Conservation (phyloP, 2,797 vertebrate species). For the Anguilla marmorata region DNA sequence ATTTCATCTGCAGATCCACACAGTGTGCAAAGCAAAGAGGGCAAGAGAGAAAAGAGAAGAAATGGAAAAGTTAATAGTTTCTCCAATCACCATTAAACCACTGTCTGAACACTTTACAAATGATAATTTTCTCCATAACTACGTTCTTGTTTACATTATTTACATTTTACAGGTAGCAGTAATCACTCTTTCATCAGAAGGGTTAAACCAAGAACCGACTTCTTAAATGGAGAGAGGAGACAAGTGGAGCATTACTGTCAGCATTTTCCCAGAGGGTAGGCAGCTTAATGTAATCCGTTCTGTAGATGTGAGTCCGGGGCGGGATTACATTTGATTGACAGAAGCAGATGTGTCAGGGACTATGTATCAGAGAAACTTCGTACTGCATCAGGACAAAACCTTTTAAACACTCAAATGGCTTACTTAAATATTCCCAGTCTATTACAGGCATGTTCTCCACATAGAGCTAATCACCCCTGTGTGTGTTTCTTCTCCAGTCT, state of each 20-base stretch:
- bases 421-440: neutral
- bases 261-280: neutral
- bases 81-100: neutral
- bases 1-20: constrained; percentile 87
- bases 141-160: neutral
- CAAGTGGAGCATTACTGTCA: neutral
- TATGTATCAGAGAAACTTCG: neutral
- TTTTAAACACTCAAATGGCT: neutral
- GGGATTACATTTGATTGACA: neutral
- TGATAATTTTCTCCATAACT: neutral
- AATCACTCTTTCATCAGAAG: neutral
- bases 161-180: neutral
- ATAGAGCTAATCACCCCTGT: neutral
- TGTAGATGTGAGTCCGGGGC: neutral
- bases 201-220: neutral
- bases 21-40: constrained; percentile 74
- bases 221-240: neutral
- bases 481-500: neutral
- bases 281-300: neutral
- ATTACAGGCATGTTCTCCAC: neutral
- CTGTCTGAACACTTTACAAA: neutral
- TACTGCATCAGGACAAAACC: neutral
- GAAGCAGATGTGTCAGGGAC: neutral
- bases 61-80: constrained; percentile 21
- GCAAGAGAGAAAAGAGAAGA: constrained; percentile 9